These are phyloP conservation scores for Cantharis nigra DNA, from an alignment of 2,888 invertebrate species.

Conservation along the genomic window DNA sequence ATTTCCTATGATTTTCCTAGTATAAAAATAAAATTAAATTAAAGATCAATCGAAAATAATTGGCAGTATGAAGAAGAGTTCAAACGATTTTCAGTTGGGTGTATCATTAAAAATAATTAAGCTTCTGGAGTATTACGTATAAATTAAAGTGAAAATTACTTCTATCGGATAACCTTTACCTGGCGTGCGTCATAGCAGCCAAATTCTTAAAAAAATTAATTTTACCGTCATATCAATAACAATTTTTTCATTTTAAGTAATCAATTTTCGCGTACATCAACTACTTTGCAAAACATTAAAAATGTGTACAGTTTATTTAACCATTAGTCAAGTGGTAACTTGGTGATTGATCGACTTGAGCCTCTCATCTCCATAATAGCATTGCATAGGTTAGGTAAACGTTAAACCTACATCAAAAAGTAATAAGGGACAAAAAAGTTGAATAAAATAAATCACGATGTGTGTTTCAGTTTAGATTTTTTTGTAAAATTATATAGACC, in stretches of 20 bases:
- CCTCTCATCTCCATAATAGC: not conserved
- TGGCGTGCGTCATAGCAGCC: not conserved
- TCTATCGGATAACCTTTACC: too few relatives aligned
- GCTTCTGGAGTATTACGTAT: too few relatives aligned
- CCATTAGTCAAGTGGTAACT: not conserved
- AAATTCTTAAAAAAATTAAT: not conserved
- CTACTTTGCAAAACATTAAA: not conserved
- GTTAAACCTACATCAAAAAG: not conserved
- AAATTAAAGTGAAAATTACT: too few relatives aligned
- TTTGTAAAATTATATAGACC: not conserved
- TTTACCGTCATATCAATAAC: not conserved
- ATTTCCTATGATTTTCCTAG: too few relatives aligned
- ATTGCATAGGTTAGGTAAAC: not conserved
- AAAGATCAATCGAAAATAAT: too few relatives aligned
- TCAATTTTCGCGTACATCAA: not conserved
- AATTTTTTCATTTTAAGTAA: not conserved
- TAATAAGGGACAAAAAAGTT: not conserved
- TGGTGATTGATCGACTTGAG: not conserved
- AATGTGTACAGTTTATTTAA: not conserved
- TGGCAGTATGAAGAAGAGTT: too few relatives aligned
- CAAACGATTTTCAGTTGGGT: too few relatives aligned
- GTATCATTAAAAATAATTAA: too few relatives aligned
- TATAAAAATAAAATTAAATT: too few relatives aligned
- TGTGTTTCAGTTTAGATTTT: not conserved
- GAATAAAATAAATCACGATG: not conserved